These are phyloP conservation scores for Carcinoscorpius rotundicauda DNA, from an alignment of 1,140 invertebrate genomes.

Conservation along the genomic window DNA sequence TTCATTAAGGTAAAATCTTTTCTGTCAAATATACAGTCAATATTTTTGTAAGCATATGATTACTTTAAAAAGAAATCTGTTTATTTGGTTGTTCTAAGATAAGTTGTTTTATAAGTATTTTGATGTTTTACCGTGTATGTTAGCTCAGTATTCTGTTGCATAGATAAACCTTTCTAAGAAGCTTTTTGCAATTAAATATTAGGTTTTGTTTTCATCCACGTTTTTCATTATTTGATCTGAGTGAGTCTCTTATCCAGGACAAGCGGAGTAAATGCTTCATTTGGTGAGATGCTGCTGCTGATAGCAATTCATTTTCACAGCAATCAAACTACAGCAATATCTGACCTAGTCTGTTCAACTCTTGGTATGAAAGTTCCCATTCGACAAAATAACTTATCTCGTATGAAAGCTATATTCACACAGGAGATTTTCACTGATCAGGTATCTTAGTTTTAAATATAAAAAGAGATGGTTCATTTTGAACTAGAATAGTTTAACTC, in stretches of 20 bases:
- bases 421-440: slow-evolving; percentile 97
- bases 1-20: no score
- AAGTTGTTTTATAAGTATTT: slow-evolving; percentile 41
- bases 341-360: slow-evolving; percentile 83
- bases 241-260: slow-evolving; percentile 21
- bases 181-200: neutral
- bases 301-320: slow-evolving; percentile 96
- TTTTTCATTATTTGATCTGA: no score
- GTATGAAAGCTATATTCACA: slow-evolving; percentile 90
- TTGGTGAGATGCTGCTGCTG: slow-evolving; percentile 90
- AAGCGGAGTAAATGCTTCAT: slow-evolving; percentile 37
- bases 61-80: no score
- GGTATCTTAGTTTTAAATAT: slow-evolving; percentile 34
- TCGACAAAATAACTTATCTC: slow-evolving; percentile 72
- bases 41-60: no score
- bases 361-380: slow-evolving; percentile 91
- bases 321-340: slow-evolving; percentile 80
- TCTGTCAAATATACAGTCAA: no score
- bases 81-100: no score
- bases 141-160: slow-evolving; percentile 4
- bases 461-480: slow-evolving; percentile 15
- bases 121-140: slow-evolving; percentile 32
- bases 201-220: neutral
- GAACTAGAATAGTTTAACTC: no score
- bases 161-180: slow-evolving; percentile 17